Percentiles rank a stretch among this genome's conserved stretches.
These are phyloP conservation scores for Halichondria panicea DNA, from an alignment of 37 sponge, comb jelly and placozoan genomes.

Conservation along the genomic window DNA sequence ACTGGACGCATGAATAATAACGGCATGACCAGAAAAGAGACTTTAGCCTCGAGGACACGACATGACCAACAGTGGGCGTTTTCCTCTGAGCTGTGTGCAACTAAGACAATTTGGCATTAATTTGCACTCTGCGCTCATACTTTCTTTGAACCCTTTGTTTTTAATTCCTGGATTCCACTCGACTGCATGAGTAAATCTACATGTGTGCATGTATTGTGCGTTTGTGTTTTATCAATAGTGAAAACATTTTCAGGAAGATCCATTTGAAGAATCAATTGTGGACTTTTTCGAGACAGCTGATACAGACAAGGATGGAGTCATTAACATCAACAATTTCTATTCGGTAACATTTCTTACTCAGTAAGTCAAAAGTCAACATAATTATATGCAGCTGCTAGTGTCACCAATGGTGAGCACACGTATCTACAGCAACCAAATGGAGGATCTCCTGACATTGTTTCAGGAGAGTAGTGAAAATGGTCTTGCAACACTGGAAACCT, in stretches of 20 bases:
- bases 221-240: background rate
- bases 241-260: slow-evolving; percentile 62
- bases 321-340: slow-evolving; percentile 69
- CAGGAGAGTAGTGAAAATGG: slow-evolving; percentile 7
- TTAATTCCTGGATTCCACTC: background rate
- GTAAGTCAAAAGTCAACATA: background rate
- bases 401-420: slow-evolving; percentile 57
- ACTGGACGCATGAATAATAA: too few species aligned
- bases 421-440: slow-evolving; percentile 66
- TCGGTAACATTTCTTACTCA: slow-evolving; percentile 25
- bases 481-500: slow-evolving; percentile 56
- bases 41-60: too few species aligned
- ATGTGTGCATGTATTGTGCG: background rate
- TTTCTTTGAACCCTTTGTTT: background rate
- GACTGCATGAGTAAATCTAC: background rate
- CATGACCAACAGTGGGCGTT: too few species aligned
- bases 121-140: background rate
- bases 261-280: slow-evolving; percentile 80
- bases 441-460: slow-evolving; percentile 46
- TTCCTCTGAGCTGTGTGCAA: too few species aligned
- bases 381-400: slow-evolving; percentile 53
- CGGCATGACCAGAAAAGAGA: too few species aligned
- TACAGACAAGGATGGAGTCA: slow-evolving; percentile 49
- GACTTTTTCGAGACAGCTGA: slow-evolving; percentile 81
- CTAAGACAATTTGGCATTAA: background rate